Conservation (phyloP, 2,113 vertebrate genomes). For the Pangasianodon gigas region DNA sequence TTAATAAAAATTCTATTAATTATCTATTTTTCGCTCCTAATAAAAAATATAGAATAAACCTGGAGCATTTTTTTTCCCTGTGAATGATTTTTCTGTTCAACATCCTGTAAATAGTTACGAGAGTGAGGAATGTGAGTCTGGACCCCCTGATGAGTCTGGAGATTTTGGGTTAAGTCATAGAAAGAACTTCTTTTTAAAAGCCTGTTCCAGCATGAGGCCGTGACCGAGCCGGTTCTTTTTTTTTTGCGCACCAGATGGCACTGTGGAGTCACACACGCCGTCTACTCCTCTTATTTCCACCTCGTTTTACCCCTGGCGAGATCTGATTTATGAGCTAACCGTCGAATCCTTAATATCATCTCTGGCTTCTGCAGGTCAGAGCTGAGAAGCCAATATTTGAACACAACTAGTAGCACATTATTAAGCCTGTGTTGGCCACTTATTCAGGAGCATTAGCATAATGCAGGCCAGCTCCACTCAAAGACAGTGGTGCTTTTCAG, state of each 20-base stretch:
- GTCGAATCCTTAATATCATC: constrained; percentile 36
- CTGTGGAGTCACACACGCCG: constrained; percentile 39
- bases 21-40: background rate
- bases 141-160: background rate
- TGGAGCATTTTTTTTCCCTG: background rate
- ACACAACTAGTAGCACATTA: constrained; percentile 41
- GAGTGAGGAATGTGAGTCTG: background rate
- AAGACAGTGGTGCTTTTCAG: constrained; percentile 27
- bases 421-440: constrained; percentile 27
- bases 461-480: constrained; percentile 13
- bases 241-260: constrained; percentile 46
- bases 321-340: constrained; percentile 39
- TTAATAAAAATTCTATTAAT: too few species aligned
- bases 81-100: background rate
- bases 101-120: background rate
- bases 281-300: constrained; percentile 19
- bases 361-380: constrained; percentile 29
- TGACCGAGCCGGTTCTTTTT: background rate
- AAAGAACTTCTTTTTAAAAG: background rate
- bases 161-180: background rate
- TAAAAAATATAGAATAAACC: background rate
- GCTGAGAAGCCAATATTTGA: constrained; percentile 47
- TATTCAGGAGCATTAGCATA: constrained; percentile 35
- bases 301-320: constrained; percentile 28
- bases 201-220: background rate